Evolutionary conservation across 2,113 vertebrate species (phyloP).

Genomic region (Neodontobutis hainanensis): DNA sequence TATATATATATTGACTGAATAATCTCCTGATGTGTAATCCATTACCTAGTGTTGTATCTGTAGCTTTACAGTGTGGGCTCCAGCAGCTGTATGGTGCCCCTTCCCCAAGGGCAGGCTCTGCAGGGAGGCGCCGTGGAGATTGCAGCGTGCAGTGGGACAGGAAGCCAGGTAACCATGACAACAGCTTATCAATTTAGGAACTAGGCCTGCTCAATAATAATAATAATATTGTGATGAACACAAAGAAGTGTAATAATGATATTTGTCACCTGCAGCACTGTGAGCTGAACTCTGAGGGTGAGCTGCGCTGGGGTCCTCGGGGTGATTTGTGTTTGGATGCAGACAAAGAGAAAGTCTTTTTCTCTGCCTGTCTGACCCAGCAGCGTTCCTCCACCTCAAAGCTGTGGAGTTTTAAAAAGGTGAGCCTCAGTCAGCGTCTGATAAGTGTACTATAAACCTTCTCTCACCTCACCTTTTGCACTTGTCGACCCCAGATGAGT

Average conservation of each 20-base stretch:
- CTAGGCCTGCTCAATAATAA: neutral
- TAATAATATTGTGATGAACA: neutral
- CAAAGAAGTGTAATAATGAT: neutral
- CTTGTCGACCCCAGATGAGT: slow-evolving; percentile 65
- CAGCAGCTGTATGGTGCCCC: slow-evolving; percentile 83
- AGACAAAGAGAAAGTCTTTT: slow-evolving; percentile 72
- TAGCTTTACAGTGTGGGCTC: slow-evolving; percentile 86
- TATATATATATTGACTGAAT: too few species aligned
- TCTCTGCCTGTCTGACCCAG: slow-evolving; percentile 78
- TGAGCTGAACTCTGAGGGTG: slow-evolving; percentile 79
- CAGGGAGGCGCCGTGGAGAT: slow-evolving; percentile 70
- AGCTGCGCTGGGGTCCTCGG: slow-evolving; percentile 76
- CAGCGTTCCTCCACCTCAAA: slow-evolving; percentile 56
- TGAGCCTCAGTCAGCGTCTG: slow-evolving; percentile 26
- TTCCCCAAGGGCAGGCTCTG: slow-evolving; percentile 49
- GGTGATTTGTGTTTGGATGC: slow-evolving; percentile 80
- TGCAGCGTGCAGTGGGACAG: slow-evolving; percentile 82
- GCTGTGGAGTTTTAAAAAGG: slow-evolving; percentile 85
- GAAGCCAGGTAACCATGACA: slow-evolving; percentile 79
- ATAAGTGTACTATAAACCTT: too few species aligned
- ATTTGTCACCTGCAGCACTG: slow-evolving; percentile 75
- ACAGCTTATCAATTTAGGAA: neutral
- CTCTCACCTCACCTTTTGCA: too few species aligned
- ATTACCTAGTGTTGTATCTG: slow-evolving; percentile 59
- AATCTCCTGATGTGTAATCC: too few species aligned